A percentile compares a stretch with the other conserved stretches of the same genome.
phyloP scores from a whole-genome alignment of 2,113 vertebrate genomes.

The Sturnus vulgaris region DNA sequence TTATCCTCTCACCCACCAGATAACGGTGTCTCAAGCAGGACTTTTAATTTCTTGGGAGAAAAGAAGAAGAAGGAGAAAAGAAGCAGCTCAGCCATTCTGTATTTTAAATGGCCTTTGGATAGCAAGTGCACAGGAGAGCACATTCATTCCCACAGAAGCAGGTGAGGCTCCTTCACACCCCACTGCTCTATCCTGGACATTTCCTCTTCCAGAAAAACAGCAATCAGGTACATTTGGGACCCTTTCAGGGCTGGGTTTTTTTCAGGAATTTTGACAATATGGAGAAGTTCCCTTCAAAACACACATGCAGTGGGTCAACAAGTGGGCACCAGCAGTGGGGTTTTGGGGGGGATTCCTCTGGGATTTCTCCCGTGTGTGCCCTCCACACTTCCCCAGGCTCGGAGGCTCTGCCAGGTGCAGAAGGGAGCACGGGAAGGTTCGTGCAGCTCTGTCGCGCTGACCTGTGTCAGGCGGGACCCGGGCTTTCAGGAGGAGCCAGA shows the following conservation, averaged over 20 bases:
- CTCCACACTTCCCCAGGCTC: fast-evolving
- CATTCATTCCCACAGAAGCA: background rate
- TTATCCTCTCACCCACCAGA: background rate
- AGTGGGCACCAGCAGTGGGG: too few species aligned
- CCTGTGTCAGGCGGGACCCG: background rate
- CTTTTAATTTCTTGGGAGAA: background rate
- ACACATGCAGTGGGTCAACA: background rate
- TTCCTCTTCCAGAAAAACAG: background rate
- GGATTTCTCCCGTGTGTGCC: background rate
- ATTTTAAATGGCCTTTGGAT: background rate
- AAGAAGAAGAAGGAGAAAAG: background rate
- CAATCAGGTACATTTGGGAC: background rate
- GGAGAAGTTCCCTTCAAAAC: background rate
- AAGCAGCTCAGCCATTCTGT: background rate
- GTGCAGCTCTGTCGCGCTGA: background rate
- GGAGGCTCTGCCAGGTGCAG: fast-evolving
- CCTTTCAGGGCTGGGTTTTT: background rate
- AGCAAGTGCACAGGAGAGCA: background rate
- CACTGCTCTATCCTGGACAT: background rate
- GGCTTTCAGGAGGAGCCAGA: background rate
- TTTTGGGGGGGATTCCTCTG: background rate
- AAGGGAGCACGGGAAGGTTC: background rate
- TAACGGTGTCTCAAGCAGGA: background rate
- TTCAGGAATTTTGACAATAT: background rate
- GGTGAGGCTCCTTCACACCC: background rate